Base-by-base conservation (phyloP, 2,888 invertebrate genomes). In the Acheta domesticus region DNA sequence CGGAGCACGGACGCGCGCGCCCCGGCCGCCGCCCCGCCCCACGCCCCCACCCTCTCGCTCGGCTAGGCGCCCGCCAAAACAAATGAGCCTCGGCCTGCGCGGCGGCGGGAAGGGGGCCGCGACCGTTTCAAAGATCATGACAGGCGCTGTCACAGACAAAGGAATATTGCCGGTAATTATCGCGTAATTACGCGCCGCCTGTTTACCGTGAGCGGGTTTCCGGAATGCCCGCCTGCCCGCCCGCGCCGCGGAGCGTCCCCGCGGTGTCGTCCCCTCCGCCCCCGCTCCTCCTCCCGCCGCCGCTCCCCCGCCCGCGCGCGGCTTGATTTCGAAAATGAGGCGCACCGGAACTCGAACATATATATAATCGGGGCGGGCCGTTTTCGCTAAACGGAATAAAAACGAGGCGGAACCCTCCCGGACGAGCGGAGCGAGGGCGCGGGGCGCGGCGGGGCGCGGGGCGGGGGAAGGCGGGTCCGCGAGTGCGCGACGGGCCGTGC, bases 361-460 rank as follows among this genome's bases (percentile, higher is more conserved):
- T 11, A 62, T 62, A 62, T 62, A 62, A 62, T 62, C 62, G 62
- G 19, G 62, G 62, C 16, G n/a, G 62, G 62, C 16, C 62, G 62
- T 62, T 62, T 62, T 62, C 62, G 62, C 62, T 62, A 62, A 62
- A 62, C 62, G 62, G 62, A n/a, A 62, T 62, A n/a, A 62, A 62
- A 62, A 14, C 62, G 62, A 62, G 62, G 62, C 62, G 62, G 62
- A 19, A 62, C 62, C 62, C 19, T 14, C 36, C 36, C 19, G 14
- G 62, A 3, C 62, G 62, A 19, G 0, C 62, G 62, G 62, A 8
- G 5, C 14, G 62, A 19, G 62, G 14, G 62, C 62, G 14, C 2
- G 62, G 19, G 62, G 62, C 3, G 62, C 14, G 62, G 19, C 16
- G 62, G 62, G 2, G 62, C 14, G 62, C 14, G 62, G 62, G 62